A percentile compares a stretch with the other conserved stretches of the same genome.
phyloP scores from a whole-genome alignment of 2,797 vertebrate genomes.

The Mormyrus proboscirostris region DNA sequence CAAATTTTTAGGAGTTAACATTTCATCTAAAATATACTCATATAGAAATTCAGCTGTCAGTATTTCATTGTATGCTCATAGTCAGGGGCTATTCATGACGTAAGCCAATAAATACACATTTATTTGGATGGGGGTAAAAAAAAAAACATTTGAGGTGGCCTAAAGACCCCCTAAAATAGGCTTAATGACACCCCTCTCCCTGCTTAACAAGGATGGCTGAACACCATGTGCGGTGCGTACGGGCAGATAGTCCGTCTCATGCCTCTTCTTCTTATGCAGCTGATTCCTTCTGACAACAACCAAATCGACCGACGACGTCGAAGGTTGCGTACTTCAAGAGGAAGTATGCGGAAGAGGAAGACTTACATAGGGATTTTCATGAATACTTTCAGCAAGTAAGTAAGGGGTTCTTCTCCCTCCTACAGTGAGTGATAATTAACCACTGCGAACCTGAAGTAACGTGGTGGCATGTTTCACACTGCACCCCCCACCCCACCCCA shows the following conservation, averaged over 20 bases:
- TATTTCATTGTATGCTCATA: not conserved
- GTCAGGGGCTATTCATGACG: not conserved
- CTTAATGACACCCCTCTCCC: not conserved
- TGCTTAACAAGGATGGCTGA: not conserved
- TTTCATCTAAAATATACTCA: not conserved
- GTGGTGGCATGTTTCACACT: not conserved
- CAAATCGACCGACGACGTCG: constrained; percentile 85
- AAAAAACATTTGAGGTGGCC: not conserved
- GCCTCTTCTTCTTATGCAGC: constrained; percentile 21
- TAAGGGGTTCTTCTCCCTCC: constrained; percentile 44
- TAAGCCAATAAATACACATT: not conserved
- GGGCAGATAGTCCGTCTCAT: not conserved
- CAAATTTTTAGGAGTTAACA: not conserved
- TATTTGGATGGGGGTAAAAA: not conserved
- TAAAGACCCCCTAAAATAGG: not conserved
- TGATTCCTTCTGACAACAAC: constrained; percentile 46
- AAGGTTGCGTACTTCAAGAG: constrained; percentile 99
- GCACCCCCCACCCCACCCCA: not conserved
- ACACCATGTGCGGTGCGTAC: not conserved
- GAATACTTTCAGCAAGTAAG: constrained; percentile 96
- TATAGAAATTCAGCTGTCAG: not conserved
- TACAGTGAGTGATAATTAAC: not conserved
- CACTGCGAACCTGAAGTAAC: not conserved
- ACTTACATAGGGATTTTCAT: constrained; percentile 84
- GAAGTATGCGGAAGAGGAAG: constrained; percentile 99